A percentile compares a stretch with the other conserved stretches of the same genome.
Conservation (phyloP, 2,888 invertebrate species). For the Lithophane leautieri region DNA sequence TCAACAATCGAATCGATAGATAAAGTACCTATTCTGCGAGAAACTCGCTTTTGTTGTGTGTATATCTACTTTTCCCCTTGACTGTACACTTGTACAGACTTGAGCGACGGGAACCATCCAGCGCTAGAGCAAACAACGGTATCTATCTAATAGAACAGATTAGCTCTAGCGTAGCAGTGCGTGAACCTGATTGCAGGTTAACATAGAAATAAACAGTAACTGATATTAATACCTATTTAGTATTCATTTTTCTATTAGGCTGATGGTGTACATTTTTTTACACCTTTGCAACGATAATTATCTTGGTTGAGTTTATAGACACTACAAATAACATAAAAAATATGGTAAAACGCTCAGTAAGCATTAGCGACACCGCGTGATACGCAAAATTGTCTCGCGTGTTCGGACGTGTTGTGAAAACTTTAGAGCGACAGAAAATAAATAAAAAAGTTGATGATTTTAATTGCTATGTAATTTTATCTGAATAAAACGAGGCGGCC, state of each 20-base stretch:
- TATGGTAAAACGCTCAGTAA: background rate
- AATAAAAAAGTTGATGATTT: background rate
- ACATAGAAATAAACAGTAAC: background rate
- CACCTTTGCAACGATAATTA: background rate
- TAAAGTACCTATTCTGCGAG: background rate
- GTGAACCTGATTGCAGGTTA: slow-evolving; percentile 26
- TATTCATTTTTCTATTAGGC: background rate
- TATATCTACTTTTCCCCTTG: background rate
- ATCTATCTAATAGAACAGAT: slow-evolving; percentile 48
- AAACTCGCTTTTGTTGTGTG: background rate
- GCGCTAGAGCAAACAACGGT: slow-evolving; percentile 15
- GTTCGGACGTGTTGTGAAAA: background rate
- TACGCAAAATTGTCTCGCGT: too few relatives aligned
- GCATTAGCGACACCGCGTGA: background rate
- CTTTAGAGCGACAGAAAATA: background rate
- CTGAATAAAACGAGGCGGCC: background rate
- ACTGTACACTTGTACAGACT: background rate
- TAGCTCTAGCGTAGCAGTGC: slow-evolving; percentile 24
- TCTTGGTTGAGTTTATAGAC: background rate
- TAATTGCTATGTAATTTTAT: background rate
- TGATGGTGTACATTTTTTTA: background rate
- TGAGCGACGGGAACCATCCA: slow-evolving; percentile 17
- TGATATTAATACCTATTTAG: slow-evolving; percentile 7
- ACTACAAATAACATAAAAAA: background rate
- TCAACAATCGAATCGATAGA: background rate